Conservation (phyloP, 2,888 invertebrate species). For the Drosophila antonietae region DNA sequence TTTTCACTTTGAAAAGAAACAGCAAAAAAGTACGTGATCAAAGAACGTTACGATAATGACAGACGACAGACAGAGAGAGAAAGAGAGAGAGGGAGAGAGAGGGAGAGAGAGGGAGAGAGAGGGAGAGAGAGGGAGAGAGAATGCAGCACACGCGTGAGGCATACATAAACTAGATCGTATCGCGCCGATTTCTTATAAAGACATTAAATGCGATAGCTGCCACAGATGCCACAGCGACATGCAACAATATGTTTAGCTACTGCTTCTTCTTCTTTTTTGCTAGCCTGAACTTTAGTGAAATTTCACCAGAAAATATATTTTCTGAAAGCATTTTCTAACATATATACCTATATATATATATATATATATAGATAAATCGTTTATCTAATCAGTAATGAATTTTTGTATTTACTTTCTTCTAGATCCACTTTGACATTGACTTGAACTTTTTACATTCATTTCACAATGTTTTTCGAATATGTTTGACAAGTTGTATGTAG, state of each 20-base stretch:
- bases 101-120: background rate
- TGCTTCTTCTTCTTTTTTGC: background rate
- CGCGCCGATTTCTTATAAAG: constrained; percentile 19
- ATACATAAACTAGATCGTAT: constrained; percentile 49
- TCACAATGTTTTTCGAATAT: background rate
- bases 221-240: constrained; percentile 11
- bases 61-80: constrained; percentile 1
- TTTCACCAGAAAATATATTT: constrained; percentile 13
- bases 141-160: constrained; percentile 29
- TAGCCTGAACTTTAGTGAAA: constrained; percentile 13
- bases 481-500: background rate
- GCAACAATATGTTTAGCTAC: constrained; percentile 18
- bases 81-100: background rate
- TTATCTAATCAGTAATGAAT: constrained; percentile 7
- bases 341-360: background rate
- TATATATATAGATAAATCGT: background rate
- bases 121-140: background rate
- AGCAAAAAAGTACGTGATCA: constrained; percentile 29
- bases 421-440: background rate
- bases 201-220: constrained; percentile 29
- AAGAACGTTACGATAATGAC: constrained; percentile 42
- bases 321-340: background rate
- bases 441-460: background rate
- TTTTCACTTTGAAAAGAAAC: constrained; percentile 6
- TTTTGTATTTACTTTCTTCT: constrained; percentile 1